Percentiles rank a stretch among this genome's conserved stretches.
Evolutionary conservation across 2,888 invertebrate genomes (phyloP).

Genomic region (Conistra vaccinii): DNA sequence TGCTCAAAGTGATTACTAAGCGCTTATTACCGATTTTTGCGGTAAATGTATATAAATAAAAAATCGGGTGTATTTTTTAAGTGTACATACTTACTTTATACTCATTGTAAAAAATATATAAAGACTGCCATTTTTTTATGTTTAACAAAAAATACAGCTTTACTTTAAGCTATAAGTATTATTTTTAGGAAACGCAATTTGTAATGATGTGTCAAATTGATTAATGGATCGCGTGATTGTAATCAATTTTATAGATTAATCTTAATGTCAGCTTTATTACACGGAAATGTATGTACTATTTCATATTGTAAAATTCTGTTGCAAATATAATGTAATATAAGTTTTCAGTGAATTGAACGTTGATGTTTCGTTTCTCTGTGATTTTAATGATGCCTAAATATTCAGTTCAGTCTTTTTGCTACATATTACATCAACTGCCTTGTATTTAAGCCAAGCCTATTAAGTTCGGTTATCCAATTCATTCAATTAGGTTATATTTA

Average conservation of each 20-base stretch:
- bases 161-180: constrained; percentile 88
- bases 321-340: constrained; percentile 59
- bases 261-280: constrained; percentile 70
- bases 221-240: constrained; percentile 44
- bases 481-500: not conserved
- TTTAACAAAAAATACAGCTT: constrained; percentile 87
- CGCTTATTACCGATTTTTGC: constrained; percentile 90
- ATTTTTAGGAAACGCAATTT: constrained; percentile 67
- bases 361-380: constrained; percentile 69
- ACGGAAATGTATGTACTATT: constrained; percentile 59
- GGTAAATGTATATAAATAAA: constrained; percentile 88
- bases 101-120: constrained; percentile 84
- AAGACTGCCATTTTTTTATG: constrained; percentile 90
- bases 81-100: constrained; percentile 84
- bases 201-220: constrained; percentile 61
- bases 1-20: constrained; percentile 90
- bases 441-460: too few relatives aligned
- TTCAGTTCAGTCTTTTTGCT: constrained; percentile 61
- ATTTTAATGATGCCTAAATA: constrained; percentile 65
- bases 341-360: constrained; percentile 67
- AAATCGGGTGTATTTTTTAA: constrained; percentile 86
- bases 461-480: not conserved
- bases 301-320: constrained; percentile 63
- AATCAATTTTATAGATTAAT: constrained; percentile 64
- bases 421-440: not conserved